phyloP scores from a whole-genome alignment of 2,888 invertebrate species.

The Ephialtes manifestator region DNA sequence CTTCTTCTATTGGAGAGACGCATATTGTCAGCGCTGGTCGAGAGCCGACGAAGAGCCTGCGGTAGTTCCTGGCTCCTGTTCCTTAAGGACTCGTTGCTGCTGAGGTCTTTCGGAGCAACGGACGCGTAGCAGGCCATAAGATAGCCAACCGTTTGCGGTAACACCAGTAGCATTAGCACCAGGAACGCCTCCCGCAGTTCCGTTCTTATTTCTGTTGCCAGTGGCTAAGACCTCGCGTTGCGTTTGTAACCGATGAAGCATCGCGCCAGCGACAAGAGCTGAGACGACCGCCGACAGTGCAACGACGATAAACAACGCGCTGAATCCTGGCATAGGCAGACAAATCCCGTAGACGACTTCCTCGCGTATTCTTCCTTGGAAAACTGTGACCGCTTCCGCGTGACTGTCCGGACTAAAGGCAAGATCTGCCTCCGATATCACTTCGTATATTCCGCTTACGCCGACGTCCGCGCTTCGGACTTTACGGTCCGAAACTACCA shows the following conservation, averaged over 20 bases:
- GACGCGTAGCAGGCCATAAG: constrained; percentile 82
- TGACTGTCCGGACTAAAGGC: constrained; percentile 94
- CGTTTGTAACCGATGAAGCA: constrained; percentile 92
- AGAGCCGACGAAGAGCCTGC: constrained; percentile 76
- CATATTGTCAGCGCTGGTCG: constrained; percentile 77
- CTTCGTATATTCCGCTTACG: constrained; percentile 95
- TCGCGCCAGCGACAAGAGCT: constrained; percentile 93
- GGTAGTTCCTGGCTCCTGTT: constrained; percentile 66
- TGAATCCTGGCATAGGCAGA: constrained; percentile 95
- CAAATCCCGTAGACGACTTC: constrained; percentile 97
- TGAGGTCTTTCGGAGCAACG: constrained; percentile 78
- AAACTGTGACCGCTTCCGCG: constrained; percentile 94
- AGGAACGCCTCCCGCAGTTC: constrained; percentile 71
- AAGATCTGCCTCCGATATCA: constrained; percentile 96
- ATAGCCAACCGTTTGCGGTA: constrained; percentile 81
- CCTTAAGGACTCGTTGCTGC: constrained; percentile 74
- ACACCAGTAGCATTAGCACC: constrained; percentile 73
- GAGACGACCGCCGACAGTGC: constrained; percentile 95
- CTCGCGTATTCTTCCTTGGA: constrained; percentile 95
- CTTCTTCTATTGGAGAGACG: background rate
- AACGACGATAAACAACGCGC: constrained; percentile 94
- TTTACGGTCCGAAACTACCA: constrained; percentile 90
- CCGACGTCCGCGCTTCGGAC: constrained; percentile 95
- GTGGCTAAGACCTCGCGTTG: constrained; percentile 89
- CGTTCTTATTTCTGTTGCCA: constrained; percentile 78